Base-by-base conservation (phyloP, 2,888 invertebrate genomes). In the Hyalella azteca region DNA sequence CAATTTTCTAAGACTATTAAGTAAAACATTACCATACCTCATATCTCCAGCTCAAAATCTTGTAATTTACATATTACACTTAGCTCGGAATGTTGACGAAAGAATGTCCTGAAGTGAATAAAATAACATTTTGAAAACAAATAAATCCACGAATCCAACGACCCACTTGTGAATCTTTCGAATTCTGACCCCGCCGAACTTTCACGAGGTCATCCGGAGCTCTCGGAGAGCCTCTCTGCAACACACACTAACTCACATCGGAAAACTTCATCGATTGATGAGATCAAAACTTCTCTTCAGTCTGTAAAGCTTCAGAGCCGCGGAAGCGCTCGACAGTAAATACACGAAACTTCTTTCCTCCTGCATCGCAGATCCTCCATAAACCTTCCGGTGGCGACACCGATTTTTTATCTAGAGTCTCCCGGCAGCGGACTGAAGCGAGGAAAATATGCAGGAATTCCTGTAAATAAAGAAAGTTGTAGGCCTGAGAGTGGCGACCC, bases 371-470 rank as follows among this genome's bases (percentile, higher is more conserved):
- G 36, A 60, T 60, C 60, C 36, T 29, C 60, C 60, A 60, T 60
- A 60, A 60, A 60, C 36, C 60, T 60, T 36, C 36, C 60, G 60
- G 5, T 19, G 32, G 36, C 60, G 60, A 60, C 60, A 60, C 60
- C 60, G 36, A 36, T 36, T 60, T 60, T 60, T 59, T 60, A 26
- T 60, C 60, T 36, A 36, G 60, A 26, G 29, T 19, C 60, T 29
- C 60, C 60, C 26, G 5, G 29, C 26, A 32, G 29, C 60, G 36
- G 60, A 60, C 60, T 60, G 60, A 60, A 36, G 60, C 60, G 26
- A 36, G 60, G 60, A 60, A 60, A 60, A 60, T 60, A 60, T 32
- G 60, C 60, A 36, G 26, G 60, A 60, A 29, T 60, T 60, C 60
- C 60, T 60, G 60, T 60, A 60, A 60, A 60, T 60, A 60, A 60